Conservation (phyloP, 2,888 invertebrate genomes). For the Phaonia tiefii region DNA sequence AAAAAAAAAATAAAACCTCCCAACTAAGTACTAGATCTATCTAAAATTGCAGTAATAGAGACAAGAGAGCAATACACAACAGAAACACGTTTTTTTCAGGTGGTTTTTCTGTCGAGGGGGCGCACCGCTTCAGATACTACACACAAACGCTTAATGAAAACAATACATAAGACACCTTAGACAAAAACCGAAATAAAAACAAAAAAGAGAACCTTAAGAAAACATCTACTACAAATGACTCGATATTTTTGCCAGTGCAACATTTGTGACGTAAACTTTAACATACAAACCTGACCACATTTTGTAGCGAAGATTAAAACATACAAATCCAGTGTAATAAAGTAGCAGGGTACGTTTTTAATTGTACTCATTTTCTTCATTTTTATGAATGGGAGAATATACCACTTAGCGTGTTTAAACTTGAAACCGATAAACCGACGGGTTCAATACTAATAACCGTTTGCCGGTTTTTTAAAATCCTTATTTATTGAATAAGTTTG, state of each 20-base stretch:
- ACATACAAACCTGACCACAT: background rate
- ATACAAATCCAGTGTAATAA: no score
- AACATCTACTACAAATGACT: background rate
- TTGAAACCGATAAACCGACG: no score
- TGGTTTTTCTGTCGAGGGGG: constrained; percentile 2
- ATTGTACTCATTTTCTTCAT: no score
- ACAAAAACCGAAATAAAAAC: background rate
- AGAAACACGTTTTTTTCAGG: constrained; percentile 34
- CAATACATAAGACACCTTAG: constrained; percentile 14
- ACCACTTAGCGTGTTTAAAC: no score
- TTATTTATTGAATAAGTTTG: no score
- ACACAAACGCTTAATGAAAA: no score
- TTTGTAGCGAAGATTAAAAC: no score
- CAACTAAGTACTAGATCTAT: background rate
- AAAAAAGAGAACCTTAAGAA: background rate
- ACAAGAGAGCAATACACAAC: background rate
- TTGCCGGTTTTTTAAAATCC: no score
- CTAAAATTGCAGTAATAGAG: constrained; percentile 7
- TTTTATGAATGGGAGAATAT: no score
- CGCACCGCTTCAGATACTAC: background rate
- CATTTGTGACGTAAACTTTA: constrained; percentile 62
- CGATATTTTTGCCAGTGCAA: constrained; percentile 32
- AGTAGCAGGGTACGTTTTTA: no score
- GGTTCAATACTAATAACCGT: no score
- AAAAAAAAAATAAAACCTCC: background rate